phyloP scores from a whole-genome alignment of 2,888 invertebrate species.

The Alitta virens region DNA sequence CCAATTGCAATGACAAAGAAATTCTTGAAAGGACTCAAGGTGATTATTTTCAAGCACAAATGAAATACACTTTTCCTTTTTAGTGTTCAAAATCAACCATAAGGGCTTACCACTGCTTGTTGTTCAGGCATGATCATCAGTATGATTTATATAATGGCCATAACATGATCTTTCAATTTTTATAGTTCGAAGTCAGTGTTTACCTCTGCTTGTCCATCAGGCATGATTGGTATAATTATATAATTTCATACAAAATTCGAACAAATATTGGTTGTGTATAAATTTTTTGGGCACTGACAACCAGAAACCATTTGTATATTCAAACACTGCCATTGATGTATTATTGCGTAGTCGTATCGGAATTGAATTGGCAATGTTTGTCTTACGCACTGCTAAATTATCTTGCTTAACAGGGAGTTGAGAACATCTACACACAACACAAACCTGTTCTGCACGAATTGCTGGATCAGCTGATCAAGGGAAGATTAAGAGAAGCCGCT shows the following conservation, averaged over 20 bases:
- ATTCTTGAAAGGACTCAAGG: conserved; percentile 71
- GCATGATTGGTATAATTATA: background rate
- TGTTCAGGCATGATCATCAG: too few species aligned
- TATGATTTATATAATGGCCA: too few species aligned
- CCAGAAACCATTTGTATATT: background rate
- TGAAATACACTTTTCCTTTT: too few species aligned
- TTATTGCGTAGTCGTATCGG: background rate
- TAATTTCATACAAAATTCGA: too few species aligned
- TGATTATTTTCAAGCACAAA: too few species aligned
- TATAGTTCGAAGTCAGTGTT: too few species aligned
- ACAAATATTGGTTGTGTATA: too few species aligned
- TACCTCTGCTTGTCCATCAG: background rate
- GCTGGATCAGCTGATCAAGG: conserved; percentile 85
- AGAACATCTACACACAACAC: conserved; percentile 99
- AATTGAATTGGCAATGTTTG: background rate
- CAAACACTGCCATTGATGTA: background rate
- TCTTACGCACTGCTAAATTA: background rate
- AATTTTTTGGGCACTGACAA: too few species aligned
- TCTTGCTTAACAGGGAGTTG: conserved; percentile 74
- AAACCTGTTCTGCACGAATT: conserved; percentile 86
- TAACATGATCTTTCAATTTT: too few species aligned
- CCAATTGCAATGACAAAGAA: conserved; percentile 88
- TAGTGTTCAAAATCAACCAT: too few species aligned
- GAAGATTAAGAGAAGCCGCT: conserved; percentile 78
- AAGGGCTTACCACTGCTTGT: too few species aligned